A percentile compares a stretch with the other conserved stretches of the same genome.
Conservation (phyloP, 2,113 vertebrate species). For the Psettodes erumei region DNA sequence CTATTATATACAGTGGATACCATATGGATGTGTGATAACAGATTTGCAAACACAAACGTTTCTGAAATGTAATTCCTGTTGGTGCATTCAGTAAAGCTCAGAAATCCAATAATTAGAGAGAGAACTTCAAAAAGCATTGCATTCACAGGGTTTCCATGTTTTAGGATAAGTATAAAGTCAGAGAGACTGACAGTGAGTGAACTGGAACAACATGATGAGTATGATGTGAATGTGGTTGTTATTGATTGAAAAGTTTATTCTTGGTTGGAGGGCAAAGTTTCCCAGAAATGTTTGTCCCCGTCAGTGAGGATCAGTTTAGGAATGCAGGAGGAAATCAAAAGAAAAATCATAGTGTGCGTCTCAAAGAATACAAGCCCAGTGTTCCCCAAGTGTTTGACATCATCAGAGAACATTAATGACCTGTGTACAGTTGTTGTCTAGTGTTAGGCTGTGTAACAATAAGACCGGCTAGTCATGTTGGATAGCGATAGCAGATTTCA, state of each 20-base stretch:
- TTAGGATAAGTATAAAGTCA: not conserved
- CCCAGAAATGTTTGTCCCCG: not conserved
- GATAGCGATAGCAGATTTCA: not conserved
- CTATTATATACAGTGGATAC: not conserved
- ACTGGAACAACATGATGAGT: not conserved
- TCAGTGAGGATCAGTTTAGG: not conserved
- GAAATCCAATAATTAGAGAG: not conserved
- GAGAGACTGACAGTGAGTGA: not conserved
- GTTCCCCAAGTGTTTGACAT: not conserved
- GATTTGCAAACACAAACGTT: not conserved
- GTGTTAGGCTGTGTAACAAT: not conserved
- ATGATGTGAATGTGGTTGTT: not conserved
- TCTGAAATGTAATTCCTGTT: not conserved
- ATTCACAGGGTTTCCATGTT: not conserved
- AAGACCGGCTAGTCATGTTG: not conserved
- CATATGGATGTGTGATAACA: constrained; percentile 7
- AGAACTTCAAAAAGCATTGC: not conserved
- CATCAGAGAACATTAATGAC: not conserved
- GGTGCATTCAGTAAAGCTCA: constrained; percentile 2
- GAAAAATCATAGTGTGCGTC: too few relatives aligned
- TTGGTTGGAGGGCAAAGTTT: not conserved
- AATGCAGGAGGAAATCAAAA: too few relatives aligned
- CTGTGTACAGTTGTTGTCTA: not conserved
- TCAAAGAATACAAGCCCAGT: too few relatives aligned
- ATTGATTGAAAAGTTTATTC: not conserved